These are phyloP conservation scores for Cheilosia vernalis DNA, from an alignment of 2,888 invertebrate genomes.

Conservation along the genomic window DNA sequence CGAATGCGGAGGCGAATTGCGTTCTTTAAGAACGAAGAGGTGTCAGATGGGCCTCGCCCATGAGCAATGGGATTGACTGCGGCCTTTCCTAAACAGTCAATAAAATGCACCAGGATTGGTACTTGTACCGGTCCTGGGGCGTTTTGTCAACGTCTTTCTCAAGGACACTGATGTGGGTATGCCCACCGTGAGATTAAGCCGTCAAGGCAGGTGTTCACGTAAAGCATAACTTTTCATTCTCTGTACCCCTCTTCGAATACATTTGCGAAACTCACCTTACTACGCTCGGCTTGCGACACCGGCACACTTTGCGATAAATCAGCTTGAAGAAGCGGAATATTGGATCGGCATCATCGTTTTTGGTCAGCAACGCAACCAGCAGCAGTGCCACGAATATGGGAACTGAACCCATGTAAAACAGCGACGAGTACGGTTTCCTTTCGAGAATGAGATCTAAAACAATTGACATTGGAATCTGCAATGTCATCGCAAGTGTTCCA, in stretches of 20 bases:
- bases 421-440: conserved; percentile 87
- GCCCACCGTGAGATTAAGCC: too few relatives aligned
- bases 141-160: too few relatives aligned
- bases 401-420: conserved; percentile 91
- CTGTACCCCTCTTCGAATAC: background rate
- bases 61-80: too few relatives aligned
- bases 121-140: too few relatives aligned
- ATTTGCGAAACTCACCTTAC: conserved; percentile 79
- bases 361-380: conserved; percentile 87
- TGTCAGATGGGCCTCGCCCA: too few relatives aligned
- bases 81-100: too few relatives aligned
- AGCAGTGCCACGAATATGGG: conserved; percentile 87
- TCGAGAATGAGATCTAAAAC: conserved; percentile 91
- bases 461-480: conserved; percentile 95
- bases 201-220: too few relatives aligned
- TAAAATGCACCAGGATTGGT: too few relatives aligned
- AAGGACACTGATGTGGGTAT: too few relatives aligned
- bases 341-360: conserved; percentile 93
- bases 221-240: too few relatives aligned
- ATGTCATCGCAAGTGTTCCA: conserved; percentile 92
- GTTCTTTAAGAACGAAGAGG: too few relatives aligned
- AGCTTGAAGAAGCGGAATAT: conserved; percentile 84
- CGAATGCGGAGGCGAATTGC: too few relatives aligned
- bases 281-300: conserved; percentile 81
- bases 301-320: conserved; percentile 81